Conservation (phyloP, 2,113 vertebrate genomes). For the Heptranchias perlo region DNA sequence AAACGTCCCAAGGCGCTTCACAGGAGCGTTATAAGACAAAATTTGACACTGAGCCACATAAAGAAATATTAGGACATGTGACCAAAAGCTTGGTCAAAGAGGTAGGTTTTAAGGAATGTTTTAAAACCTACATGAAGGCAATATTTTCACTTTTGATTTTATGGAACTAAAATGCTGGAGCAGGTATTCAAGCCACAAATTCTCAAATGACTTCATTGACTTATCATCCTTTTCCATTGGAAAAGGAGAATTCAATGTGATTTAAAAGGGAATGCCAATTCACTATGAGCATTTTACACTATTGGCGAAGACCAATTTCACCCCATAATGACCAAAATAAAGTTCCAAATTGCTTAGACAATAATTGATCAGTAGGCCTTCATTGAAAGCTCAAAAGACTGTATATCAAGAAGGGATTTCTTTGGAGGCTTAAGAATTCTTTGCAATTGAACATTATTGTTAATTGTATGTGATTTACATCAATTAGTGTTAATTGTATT, state of each 20-base stretch:
- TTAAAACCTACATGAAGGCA: not conserved
- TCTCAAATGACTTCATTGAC: not conserved
- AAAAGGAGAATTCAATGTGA: too few relatives aligned
- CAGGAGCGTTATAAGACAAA: too few relatives aligned
- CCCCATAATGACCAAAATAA: not conserved
- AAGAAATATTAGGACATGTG: too few relatives aligned
- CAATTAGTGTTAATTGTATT: too few relatives aligned
- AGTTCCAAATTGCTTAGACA: not conserved
- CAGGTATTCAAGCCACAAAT: too few relatives aligned
- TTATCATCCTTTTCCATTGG: not conserved
- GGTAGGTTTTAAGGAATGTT: not conserved
- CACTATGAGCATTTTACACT: not conserved
- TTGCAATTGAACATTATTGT: not conserved
- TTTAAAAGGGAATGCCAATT: too few relatives aligned
- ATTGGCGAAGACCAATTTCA: not conserved
- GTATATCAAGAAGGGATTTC: not conserved
- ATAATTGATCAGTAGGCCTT: not conserved
- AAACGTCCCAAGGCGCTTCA: too few relatives aligned
- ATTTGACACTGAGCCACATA: too few relatives aligned
- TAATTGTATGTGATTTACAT: too few relatives aligned
- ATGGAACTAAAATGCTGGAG: not conserved
- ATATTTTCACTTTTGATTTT: not conserved
- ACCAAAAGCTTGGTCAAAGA: too few relatives aligned
- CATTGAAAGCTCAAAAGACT: not conserved
- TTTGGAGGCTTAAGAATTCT: not conserved